Evolutionary conservation across 2,888 invertebrate species (phyloP).

Genomic region (Troides helena): DNA sequence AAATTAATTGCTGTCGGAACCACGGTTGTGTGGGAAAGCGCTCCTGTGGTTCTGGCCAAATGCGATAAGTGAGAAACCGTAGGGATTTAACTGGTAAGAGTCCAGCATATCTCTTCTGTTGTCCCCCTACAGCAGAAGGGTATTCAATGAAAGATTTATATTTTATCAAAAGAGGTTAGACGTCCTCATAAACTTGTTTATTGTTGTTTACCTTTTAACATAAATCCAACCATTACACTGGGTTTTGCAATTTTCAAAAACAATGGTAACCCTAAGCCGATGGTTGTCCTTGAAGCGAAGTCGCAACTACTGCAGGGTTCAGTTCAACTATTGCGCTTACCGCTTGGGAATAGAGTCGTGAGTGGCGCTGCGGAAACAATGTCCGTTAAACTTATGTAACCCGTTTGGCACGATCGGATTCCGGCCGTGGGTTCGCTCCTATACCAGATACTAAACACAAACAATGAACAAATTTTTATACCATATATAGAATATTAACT

Average conservation of each 20-base stretch:
- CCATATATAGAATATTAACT: neutral
- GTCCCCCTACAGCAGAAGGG: no score
- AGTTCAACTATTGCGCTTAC: neutral
- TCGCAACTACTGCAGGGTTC: conserved; percentile 47
- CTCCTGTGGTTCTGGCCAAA: no score
- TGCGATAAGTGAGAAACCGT: no score
- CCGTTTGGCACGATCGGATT: conserved; percentile 26
- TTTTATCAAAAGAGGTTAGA: no score
- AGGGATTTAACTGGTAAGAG: no score
- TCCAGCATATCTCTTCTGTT: no score
- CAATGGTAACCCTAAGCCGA: conserved; percentile 38
- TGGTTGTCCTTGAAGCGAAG: conserved; percentile 67
- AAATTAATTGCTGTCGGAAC: no score
- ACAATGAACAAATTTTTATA: conserved; percentile 2
- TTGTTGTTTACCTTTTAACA: no score
- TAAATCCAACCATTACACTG: no score
- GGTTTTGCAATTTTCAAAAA: conserved; percentile 30
- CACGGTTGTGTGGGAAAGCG: no score
- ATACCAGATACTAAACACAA: neutral
- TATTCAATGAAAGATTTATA: no score
- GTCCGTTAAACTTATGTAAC: conserved; percentile 22
- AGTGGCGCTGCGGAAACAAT: neutral
- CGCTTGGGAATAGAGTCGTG: conserved; percentile 23
- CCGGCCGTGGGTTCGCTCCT: conserved; percentile 18
- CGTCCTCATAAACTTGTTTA: no score